A percentile compares a stretch with the other conserved stretches of the same genome.
Evolutionary conservation across 2,797 vertebrate genomes (phyloP).

Genomic region (Carapus acus): DNA sequence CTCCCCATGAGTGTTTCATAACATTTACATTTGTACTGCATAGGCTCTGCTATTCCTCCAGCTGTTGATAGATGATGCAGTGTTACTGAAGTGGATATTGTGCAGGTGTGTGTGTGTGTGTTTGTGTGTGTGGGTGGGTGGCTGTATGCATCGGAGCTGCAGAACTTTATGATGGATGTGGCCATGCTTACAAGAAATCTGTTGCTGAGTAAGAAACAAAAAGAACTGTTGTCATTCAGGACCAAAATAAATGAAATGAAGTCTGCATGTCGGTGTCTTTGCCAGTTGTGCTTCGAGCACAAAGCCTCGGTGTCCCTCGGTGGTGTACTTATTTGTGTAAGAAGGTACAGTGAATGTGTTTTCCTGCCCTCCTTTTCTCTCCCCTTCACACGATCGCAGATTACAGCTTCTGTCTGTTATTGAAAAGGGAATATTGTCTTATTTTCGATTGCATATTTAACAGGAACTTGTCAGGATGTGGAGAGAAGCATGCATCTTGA

Average conservation of each 20-base stretch:
- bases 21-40: constrained; percentile 13
- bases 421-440: constrained; percentile 21
- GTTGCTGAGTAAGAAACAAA: constrained; percentile 26
- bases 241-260: constrained; percentile 6
- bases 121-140: constrained; percentile 1
- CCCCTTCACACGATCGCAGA: constrained; percentile 1
- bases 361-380: constrained; percentile 6
- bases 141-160: constrained; percentile 1
- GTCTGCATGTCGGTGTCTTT: constrained; percentile 27
- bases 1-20: constrained; percentile 12
- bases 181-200: constrained; percentile 29
- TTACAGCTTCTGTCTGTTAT: constrained; percentile 17
- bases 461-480: constrained; percentile 4
- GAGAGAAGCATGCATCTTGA: background rate
- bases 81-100: constrained; percentile 29
- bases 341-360: constrained; percentile 19
- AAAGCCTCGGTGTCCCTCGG: constrained; percentile 16
- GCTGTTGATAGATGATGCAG: constrained; percentile 20
- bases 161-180: constrained; percentile 14
- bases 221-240: constrained; percentile 2
- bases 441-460: constrained; percentile 13
- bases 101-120: constrained; percentile 3
- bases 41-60: constrained; percentile 23
- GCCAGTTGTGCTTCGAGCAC: constrained; percentile 29
- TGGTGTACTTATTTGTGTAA: constrained; percentile 20